phyloP scores from a whole-genome alignment of 1,140 invertebrate species.

The Diachasmimorpha longicaudata region DNA sequence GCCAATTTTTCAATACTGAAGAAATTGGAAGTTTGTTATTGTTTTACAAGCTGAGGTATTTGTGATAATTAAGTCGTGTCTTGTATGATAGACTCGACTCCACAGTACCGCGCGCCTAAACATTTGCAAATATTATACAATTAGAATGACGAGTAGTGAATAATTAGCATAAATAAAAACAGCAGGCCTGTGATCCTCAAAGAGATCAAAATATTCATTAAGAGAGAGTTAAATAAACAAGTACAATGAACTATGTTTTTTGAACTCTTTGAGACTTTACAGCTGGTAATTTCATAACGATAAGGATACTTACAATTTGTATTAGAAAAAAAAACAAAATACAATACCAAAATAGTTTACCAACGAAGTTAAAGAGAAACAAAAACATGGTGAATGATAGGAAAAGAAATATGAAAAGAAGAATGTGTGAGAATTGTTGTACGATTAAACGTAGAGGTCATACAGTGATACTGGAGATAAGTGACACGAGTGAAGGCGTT shows the following conservation, averaged over 20 bases:
- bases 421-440: neutral
- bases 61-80: neutral
- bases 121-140: neutral
- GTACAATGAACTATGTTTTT: constrained; percentile 10
- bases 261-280: constrained; percentile 1
- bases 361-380: constrained; percentile 30
- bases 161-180: constrained; percentile 1
- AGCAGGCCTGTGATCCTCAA: constrained; percentile 12
- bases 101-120: constrained; percentile 1
- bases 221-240: constrained; percentile 8
- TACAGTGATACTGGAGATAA: neutral
- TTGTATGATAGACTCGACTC: neutral
- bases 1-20: neutral
- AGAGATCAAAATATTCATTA: constrained; percentile 5
- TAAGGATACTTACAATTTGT: constrained; percentile 16
- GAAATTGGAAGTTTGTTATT: neutral
- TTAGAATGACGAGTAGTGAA: neutral
- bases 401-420: constrained; percentile 19
- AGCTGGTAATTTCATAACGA: constrained; percentile 4
- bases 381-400: neutral
- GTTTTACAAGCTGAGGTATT: constrained; percentile 12
- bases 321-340: constrained; percentile 26
- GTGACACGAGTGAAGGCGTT: neutral
- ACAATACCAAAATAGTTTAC: constrained; percentile 39
- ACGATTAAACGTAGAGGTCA: neutral